Evolutionary conservation across 35 echinoderm and acorn worm species (phyloP).

Genomic region (Holothuria glaberrima): DNA sequence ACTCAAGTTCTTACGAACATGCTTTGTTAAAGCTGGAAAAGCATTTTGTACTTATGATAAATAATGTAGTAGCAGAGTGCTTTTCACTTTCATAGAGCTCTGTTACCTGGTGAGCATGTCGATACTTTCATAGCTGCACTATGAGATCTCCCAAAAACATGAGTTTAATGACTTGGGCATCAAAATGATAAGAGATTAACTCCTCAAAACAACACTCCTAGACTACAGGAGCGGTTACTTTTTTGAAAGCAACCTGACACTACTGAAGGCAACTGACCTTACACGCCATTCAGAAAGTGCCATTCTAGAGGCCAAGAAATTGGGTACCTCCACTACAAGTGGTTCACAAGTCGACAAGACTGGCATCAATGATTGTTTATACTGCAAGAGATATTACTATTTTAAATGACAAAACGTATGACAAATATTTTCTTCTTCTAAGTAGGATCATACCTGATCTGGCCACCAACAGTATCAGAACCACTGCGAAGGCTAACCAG

Average conservation of each 20-base stretch:
- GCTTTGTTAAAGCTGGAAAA: not conserved
- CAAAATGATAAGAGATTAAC: slow-evolving; percentile 20
- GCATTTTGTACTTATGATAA: not conserved
- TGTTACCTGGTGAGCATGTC: not conserved
- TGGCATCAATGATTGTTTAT: slow-evolving; percentile 2
- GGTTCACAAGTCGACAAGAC: not conserved
- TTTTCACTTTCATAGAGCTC: not conserved
- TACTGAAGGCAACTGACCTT: slow-evolving; percentile 23
- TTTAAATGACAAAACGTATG: slow-evolving; percentile 9
- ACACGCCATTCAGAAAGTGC: slow-evolving; percentile 11
- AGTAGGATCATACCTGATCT: slow-evolving; percentile 52
- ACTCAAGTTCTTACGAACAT: not conserved
- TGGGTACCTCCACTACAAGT: not conserved
- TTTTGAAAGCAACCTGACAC: not conserved
- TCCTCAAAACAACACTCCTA: slow-evolving; percentile 8
- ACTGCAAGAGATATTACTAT: slow-evolving; percentile 38
- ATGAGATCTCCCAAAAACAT: not conserved
- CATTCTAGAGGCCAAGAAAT: not conserved
- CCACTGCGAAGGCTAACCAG: slow-evolving; percentile 13
- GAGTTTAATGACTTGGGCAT: not conserved
- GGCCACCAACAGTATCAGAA: slow-evolving; percentile 41
- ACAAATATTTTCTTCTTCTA: slow-evolving; percentile 9
- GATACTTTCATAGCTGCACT: not conserved
- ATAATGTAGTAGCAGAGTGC: slow-evolving; percentile 13
- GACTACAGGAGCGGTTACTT: slow-evolving; percentile 11